A percentile compares a stretch with the other conserved stretches of the same genome.
phyloP scores from a whole-genome alignment of 2,797 vertebrate species.

The Arvicola amphibius region DNA sequence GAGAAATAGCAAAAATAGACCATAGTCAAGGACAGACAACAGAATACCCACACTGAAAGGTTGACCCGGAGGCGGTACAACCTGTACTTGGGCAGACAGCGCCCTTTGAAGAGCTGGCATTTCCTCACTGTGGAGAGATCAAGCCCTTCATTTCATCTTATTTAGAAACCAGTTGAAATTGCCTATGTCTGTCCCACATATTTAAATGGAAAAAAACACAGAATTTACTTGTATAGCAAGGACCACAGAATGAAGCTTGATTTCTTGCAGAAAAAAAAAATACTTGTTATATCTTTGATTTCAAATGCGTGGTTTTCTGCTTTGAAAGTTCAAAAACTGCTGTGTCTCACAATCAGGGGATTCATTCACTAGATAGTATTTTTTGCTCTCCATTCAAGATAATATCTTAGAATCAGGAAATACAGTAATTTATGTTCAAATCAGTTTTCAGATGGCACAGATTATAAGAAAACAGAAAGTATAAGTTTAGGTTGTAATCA shows the following conservation, averaged over 20 bases:
- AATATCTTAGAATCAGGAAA: conserved; percentile 47
- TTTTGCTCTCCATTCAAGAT: conserved; percentile 30
- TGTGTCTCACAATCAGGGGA: not conserved
- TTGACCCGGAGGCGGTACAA: not conserved
- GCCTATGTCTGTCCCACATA: not conserved
- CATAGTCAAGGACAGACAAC: not conserved
- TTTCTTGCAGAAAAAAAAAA: conserved; percentile 65
- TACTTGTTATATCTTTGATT: conserved; percentile 36
- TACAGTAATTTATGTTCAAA: conserved; percentile 40
- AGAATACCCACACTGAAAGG: not conserved
- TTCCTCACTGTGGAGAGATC: conserved; percentile 32
- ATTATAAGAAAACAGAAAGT: not conserved
- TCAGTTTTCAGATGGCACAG: conserved; percentile 43
- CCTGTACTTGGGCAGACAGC: not conserved
- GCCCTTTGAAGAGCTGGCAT: not conserved
- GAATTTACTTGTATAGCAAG: conserved; percentile 21
- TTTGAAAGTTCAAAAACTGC: conserved; percentile 59
- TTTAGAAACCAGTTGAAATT: conserved; percentile 52
- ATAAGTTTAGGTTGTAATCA: conserved; percentile 47
- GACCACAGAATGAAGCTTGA: conserved; percentile 62
- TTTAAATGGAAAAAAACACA: conserved; percentile 40
- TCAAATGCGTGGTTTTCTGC: conserved; percentile 45
- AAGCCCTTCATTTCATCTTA: conserved; percentile 26
- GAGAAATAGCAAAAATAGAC: not conserved
- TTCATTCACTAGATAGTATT: conserved; percentile 28